phyloP scores from a whole-genome alignment of 2,888 invertebrate species.

The Lochmaea capreae region DNA sequence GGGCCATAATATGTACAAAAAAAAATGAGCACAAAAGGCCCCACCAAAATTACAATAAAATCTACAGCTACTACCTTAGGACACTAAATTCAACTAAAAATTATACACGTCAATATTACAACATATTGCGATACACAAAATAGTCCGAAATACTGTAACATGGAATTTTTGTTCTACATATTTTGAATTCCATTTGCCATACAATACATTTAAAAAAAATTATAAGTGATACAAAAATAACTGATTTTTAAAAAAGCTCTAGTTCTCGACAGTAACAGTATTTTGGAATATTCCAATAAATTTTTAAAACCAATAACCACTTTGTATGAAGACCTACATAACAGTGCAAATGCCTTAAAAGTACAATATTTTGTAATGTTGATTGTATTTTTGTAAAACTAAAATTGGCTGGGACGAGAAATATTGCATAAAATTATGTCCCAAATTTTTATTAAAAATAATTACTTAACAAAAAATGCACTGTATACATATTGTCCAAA shows the following conservation, averaged over 20 bases:
- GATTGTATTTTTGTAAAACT: constrained; percentile 30
- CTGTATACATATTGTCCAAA: constrained; percentile 19
- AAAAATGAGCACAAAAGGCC: constrained; percentile 53
- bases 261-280: background rate
- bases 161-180: background rate
- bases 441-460: constrained; percentile 28
- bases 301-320: background rate
- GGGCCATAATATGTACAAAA: constrained; percentile 56
- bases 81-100: constrained; percentile 40
- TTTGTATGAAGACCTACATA: constrained; percentile 8
- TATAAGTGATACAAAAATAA: background rate
- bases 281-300: background rate
- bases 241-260: background rate
- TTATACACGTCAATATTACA: constrained; percentile 37
- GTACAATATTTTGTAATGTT: constrained; percentile 31
- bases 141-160: background rate
- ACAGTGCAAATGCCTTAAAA: constrained; percentile 5
- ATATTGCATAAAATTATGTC: constrained; percentile 33
- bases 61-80: constrained; percentile 45
- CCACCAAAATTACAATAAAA: constrained; percentile 50
- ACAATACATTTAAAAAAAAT: background rate
- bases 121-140: constrained; percentile 30
- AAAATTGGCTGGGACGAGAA: constrained; percentile 23
- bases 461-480: constrained; percentile 24
- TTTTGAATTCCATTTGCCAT: background rate